Evolutionary conservation across 2,797 vertebrate genomes (phyloP).

Genomic region (Chelonia mydas): DNA sequence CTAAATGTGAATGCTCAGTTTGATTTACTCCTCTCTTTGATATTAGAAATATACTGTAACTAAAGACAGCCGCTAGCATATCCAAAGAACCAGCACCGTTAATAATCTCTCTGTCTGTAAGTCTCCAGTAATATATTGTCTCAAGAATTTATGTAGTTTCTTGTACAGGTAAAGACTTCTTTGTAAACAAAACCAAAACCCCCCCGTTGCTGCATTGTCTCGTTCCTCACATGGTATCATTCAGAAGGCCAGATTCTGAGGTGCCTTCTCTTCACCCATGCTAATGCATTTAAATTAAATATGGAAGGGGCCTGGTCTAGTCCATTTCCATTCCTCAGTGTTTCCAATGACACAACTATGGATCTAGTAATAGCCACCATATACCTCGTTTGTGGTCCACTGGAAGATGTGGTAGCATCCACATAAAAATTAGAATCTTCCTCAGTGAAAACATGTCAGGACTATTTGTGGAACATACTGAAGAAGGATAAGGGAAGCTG

Average conservation of each 20-base stretch:
- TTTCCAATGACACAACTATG: not conserved
- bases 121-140: not conserved
- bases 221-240: not conserved
- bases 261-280: not conserved
- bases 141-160: not conserved
- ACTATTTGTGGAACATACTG: rapidly evolving
- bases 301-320: not conserved
- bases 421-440: not conserved
- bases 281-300: not conserved
- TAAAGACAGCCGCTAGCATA: not conserved
- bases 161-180: not conserved
- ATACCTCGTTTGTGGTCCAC: not conserved
- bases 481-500: not conserved
- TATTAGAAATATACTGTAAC: constrained; percentile 24
- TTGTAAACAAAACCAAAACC: not conserved
- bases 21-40: constrained; percentile 42
- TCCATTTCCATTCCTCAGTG: not conserved
- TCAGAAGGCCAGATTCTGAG: constrained; percentile 15
- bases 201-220: not conserved
- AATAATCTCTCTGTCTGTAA: not conserved
- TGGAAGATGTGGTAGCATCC: not conserved
- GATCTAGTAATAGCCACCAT: not conserved
- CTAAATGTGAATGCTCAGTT: constrained; percentile 36
- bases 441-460: not conserved
- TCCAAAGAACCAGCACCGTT: not conserved